Evolutionary conservation across 2,888 invertebrate genomes (phyloP).

Genomic region (Drosophila austrosaltans): DNA sequence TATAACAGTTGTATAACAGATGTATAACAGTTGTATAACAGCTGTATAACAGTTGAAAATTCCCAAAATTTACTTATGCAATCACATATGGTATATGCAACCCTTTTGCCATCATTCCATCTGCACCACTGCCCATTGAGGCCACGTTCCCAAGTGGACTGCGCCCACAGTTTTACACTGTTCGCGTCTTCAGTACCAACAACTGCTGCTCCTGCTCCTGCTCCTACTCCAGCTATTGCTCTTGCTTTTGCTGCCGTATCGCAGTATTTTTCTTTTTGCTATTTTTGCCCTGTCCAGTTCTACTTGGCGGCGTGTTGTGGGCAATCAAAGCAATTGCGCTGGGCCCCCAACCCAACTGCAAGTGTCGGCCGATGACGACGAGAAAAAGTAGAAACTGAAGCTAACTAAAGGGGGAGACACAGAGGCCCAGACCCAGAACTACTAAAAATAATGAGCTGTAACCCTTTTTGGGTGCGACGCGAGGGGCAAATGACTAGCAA

Average conservation of each 20-base stretch:
- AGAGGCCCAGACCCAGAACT: conserved; percentile 21
- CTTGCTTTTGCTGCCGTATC: not conserved
- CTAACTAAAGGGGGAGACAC: not conserved
- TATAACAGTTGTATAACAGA: conserved; percentile 2
- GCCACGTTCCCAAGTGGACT: conserved; percentile 25
- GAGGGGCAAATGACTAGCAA: conserved; percentile 12
- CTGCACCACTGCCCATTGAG: conserved; percentile 20
- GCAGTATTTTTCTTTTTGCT: conserved; percentile 25
- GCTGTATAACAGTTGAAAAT: not conserved
- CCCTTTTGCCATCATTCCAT: conserved; percentile 11
- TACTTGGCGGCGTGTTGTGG: conserved; percentile 60
- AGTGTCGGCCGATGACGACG: conserved; percentile 50
- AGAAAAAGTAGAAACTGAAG: too few species aligned
- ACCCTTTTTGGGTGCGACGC: conserved; percentile 58
- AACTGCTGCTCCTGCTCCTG: not conserved
- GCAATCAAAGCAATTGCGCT: conserved; percentile 74
- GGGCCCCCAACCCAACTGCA: conserved; percentile 56
- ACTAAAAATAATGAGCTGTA: conserved; percentile 72
- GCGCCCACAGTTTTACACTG: conserved; percentile 41
- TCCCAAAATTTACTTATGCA: not conserved
- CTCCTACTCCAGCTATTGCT: conserved; percentile 2
- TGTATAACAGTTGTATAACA: conserved; percentile 1
- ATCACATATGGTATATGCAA: not conserved
- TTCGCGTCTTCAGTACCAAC: not conserved
- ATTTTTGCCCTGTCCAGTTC: conserved; percentile 48